Evolutionary conservation across 2,797 vertebrate species (phyloP).

Genomic region (Peromyscus nudipes): DNA sequence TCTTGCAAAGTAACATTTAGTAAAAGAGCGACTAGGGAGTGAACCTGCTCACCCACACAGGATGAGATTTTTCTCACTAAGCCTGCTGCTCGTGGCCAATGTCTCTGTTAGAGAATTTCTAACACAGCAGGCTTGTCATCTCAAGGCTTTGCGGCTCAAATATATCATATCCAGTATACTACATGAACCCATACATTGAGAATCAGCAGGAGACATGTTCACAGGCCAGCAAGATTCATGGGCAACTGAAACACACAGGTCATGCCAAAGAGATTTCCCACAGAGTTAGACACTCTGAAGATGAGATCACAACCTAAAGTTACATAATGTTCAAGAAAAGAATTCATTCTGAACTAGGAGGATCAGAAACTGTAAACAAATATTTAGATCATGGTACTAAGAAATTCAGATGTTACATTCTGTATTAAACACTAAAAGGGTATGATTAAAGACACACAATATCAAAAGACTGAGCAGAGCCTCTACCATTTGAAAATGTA

Average conservation of each 20-base stretch:
- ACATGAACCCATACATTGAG: neutral
- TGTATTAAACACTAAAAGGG: neutral
- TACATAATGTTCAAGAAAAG: constrained; percentile 19
- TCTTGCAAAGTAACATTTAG: neutral
- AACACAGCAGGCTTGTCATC: neutral
- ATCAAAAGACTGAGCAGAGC: neutral
- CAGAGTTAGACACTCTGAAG: constrained; percentile 1
- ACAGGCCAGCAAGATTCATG: neutral
- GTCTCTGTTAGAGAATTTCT: neutral
- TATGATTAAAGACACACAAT: neutral
- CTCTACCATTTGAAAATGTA: constrained; percentile 48
- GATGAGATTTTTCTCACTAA: neutral
- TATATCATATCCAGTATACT: neutral
- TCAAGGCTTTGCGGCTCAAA: neutral
- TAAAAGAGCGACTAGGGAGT: neutral
- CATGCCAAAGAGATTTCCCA: neutral
- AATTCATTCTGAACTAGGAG: constrained; percentile 18
- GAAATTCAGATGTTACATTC: constrained; percentile 28
- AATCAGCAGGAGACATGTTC: neutral
- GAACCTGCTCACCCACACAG: neutral
- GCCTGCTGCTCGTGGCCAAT: neutral
- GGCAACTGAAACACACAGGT: neutral
- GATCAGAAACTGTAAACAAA: constrained; percentile 30
- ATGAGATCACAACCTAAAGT: constrained; percentile 29
- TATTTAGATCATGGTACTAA: neutral